Evolutionary conservation across 2,888 invertebrate genomes (phyloP), one percentile per base, ranked within the genome.

Genomic region (Dryadula phaetusa): DNA sequence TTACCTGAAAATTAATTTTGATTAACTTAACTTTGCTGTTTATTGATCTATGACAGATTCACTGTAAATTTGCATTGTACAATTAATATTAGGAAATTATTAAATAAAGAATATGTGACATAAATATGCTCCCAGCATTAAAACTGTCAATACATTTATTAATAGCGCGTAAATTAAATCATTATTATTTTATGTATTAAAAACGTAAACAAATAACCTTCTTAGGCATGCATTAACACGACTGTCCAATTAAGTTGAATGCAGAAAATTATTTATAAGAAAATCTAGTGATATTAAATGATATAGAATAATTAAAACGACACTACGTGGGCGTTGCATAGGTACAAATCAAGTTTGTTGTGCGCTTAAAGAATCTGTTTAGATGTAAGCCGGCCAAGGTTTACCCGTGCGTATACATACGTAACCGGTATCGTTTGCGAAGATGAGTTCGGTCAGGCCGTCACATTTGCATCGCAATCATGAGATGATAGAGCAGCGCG

Each of bases 341-440:
- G 28, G 49, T 52, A 67, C 62, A 44, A 67, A 58, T 65, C 58
- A 64, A 56, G 25, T 58, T 65, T 46, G 40, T 60, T 60, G 40
- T 58, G 58, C 49, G 58, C 58, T 58, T 58, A 12, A 58, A 58
- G 61, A 68, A 65, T 66, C 46, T 63, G 66, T 67, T 66, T 44
- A 70, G 75, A 73, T 73, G 74, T 76, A 80, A 82, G 73, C 74
- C 78, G 79, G 78, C 77, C 81, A 82, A 82, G 82, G 81, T 74
- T 72, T 60, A 49, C 63, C 65, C 70, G 70, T 64, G 74, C 72
- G 75, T 76, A 76, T 72, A 74, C 74, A 70, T 52, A 56, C 40
- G 65, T 70, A 70, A 70, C 71, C 65, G 70, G 70, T 70, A 65
- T 67, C 63, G 66, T 66, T 63, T 67, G 70, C 70, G 52, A 67